Evolutionary conservation across 2,888 invertebrate species (phyloP).

Genomic region (Drosophila kanekoi): DNA sequence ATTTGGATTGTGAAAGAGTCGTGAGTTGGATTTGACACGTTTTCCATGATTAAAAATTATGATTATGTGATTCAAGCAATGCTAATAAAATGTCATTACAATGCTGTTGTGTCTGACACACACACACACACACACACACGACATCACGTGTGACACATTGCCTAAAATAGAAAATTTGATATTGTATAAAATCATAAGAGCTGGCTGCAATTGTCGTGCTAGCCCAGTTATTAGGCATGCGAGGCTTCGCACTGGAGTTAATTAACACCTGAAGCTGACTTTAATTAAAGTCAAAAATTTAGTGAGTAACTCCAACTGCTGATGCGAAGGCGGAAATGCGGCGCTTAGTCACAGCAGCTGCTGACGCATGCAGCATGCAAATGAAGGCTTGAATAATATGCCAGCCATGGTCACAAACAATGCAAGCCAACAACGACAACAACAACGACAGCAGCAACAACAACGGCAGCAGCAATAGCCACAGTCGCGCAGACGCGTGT

Average conservation of each 20-base stretch:
- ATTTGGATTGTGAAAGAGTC: slow-evolving; percentile 38
- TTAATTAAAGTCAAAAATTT: slow-evolving; percentile 58
- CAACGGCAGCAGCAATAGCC: slow-evolving; percentile 3
- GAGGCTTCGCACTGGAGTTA: slow-evolving; percentile 40
- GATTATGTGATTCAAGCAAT: slow-evolving; percentile 65
- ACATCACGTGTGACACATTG: slow-evolving; percentile 55
- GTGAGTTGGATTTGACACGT: slow-evolving; percentile 59
- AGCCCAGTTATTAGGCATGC: slow-evolving; percentile 71
- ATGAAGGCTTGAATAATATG: slow-evolving; percentile 52
- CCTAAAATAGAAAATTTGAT: slow-evolving; percentile 31
- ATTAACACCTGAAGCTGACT: slow-evolving; percentile 63
- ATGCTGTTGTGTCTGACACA: slow-evolving; percentile 44
- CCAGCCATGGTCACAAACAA: slow-evolving; percentile 50
- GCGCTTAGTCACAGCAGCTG: slow-evolving; percentile 64
- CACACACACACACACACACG: slow-evolving; percentile 45
- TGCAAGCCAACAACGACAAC: slow-evolving; percentile 16
- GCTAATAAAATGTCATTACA: slow-evolving; percentile 66
- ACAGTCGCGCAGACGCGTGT: slow-evolving; percentile 21
- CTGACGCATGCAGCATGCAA: slow-evolving; percentile 77
- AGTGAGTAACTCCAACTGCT: slow-evolving; percentile 34
- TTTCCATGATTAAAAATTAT: slow-evolving; percentile 73
- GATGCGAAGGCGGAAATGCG: slow-evolving; percentile 66
- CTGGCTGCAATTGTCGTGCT: slow-evolving; percentile 22
- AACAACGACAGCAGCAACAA: slow-evolving; percentile 1
- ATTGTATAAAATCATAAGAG: slow-evolving; percentile 8